These are phyloP conservation scores for Podabrus alpinus DNA, from an alignment of 2,888 invertebrate genomes.

Conservation along the genomic window DNA sequence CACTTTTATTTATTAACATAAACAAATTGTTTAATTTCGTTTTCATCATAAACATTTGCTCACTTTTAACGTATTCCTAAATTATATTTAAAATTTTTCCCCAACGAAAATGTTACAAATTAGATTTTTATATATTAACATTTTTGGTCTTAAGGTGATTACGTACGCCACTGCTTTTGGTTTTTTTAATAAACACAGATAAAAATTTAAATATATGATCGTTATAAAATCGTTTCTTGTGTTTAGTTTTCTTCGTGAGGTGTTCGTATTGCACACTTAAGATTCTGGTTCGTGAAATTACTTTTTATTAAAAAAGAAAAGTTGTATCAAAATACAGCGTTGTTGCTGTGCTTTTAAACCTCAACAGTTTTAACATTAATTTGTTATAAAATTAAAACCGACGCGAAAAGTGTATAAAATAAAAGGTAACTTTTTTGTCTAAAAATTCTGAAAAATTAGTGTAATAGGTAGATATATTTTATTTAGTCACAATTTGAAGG, in stretches of 20 bases:
- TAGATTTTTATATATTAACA: not conserved
- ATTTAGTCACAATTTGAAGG: too few species aligned
- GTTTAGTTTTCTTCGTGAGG: conserved; percentile 9
- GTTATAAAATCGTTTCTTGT: conserved; percentile 20
- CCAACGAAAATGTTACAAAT: not conserved
- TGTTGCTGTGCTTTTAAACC: not conserved
- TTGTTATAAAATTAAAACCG: not conserved
- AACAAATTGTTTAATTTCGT: not conserved
- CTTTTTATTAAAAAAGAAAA: not conserved
- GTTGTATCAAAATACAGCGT: not conserved
- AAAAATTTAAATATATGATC: conserved; percentile 22
- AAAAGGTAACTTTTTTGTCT: not conserved
- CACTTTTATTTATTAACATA: not conserved
- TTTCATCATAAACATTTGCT: not conserved
- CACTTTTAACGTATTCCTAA: not conserved
- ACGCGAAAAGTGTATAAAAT: not conserved
- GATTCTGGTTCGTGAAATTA: not conserved
- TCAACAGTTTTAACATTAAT: not conserved
- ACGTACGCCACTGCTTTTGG: not conserved
- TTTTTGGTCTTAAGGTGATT: not conserved
- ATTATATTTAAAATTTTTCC: not conserved
- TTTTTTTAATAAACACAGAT: conserved; percentile 1
- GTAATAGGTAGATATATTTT: too few species aligned
- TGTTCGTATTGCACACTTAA: not conserved
- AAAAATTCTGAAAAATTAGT: not conserved